Base-by-base conservation (phyloP, 2,113 vertebrate genomes). In the Odobenus rosmarus region DNA sequence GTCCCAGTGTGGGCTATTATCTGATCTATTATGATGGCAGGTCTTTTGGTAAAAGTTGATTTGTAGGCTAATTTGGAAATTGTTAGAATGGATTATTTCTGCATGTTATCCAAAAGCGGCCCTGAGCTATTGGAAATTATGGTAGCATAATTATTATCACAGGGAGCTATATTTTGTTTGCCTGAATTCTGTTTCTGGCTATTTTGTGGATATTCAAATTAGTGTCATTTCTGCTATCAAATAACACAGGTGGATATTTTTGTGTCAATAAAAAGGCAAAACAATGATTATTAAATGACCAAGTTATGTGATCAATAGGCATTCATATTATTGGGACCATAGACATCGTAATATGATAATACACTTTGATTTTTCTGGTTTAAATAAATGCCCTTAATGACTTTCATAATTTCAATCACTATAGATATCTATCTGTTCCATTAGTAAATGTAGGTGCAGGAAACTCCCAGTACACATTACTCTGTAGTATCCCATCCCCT, bases 31-130 rank as follows among this genome's bases (percentile, higher is more conserved):
- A 31, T 71, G 74, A 80, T 18, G 21, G 42, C 13, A 76, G 39
- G 36, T 28, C 62, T 96, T 31, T 69, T 77, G 28, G 88, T 93
- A 57, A 94, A 90, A 86, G 18, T 83, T 91, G 15, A 88, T 92
- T 94, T 93, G 26, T 21, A 69, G 79, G 46, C 2, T 94, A 36
- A 77, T 84, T 61, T 92, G 46, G 39, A 72, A 92, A 88, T 8
- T 76, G 10, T 72, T 4, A 79, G 21, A 90, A 89, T 88, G n/a
- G 21, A 31, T 85, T 96, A 88, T 64, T 90, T 11, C 21, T 84
- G 19, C 28, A 81, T 80, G 19, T 24, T 82, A 85, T 74, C 16
- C 53, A 67, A 62, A 96, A 51, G 5, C 39, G 51, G n/a, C 2
- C 49, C 77, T 67, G 1, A 21, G 51, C n/a, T 67, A 59, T 19